A percentile compares a stretch with the other conserved stretches of the same genome.
Evolutionary conservation across 2,888 invertebrate species (phyloP).

Genomic region (Sesamia inferens): DNA sequence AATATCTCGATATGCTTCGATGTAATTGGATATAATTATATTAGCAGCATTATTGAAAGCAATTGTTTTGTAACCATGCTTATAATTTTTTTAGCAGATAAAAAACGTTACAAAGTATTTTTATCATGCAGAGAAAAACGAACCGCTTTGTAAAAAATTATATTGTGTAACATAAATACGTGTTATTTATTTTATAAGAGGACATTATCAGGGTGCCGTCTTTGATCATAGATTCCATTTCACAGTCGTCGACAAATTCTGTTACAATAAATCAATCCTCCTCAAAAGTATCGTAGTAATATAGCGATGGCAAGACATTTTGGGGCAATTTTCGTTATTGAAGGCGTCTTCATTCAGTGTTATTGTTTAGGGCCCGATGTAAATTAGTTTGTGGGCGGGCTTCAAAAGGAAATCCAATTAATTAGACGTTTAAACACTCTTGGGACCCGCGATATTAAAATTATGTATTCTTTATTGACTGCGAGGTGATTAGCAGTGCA

Average conservation of each 20-base stretch:
- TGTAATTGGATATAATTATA: background rate
- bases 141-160: conserved; percentile 3
- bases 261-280: conserved; percentile 75
- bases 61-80: conserved; percentile 6
- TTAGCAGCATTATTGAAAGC: background rate
- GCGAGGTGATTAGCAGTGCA: background rate
- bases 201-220: conserved; percentile 19
- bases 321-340: conserved; percentile 79
- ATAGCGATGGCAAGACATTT: conserved; percentile 74
- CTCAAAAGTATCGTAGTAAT: conserved; percentile 58
- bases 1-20: conserved; percentile 2
- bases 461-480: conserved; percentile 53
- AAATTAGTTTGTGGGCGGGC: conserved; percentile 78
- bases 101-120: background rate
- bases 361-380: conserved; percentile 81
- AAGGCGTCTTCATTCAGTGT: conserved; percentile 77
- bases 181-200: conserved; percentile 25
- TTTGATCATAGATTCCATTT: conserved; percentile 58
- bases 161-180: conserved; percentile 11
- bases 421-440: conserved; percentile 72
- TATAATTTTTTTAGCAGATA: conserved; percentile 7
- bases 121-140: conserved; percentile 5
- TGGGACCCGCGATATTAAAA: conserved; percentile 52
- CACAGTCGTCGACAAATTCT: conserved; percentile 67
- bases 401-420: conserved; percentile 77